These are phyloP conservation scores for Oppia nitens DNA, from an alignment of 1,140 invertebrate genomes.

Conservation along the genomic window DNA sequence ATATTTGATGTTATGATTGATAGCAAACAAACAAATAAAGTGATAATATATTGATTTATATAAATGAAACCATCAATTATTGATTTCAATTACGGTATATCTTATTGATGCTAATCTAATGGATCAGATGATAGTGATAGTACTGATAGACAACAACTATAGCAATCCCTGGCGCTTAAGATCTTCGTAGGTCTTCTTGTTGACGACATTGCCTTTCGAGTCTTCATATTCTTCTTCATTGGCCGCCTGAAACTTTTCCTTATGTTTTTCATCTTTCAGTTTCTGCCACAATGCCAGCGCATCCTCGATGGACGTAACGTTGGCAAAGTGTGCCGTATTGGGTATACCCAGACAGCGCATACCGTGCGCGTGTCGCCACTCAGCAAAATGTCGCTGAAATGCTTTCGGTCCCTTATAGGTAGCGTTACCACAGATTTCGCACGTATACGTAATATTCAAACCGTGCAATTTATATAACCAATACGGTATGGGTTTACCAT, in stretches of 20 bases:
- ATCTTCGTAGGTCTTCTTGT: constrained; percentile 95
- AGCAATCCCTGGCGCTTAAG: constrained; percentile 92
- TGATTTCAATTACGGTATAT: too few relatives aligned
- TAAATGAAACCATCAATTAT: too few relatives aligned
- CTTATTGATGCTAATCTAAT: too few relatives aligned
- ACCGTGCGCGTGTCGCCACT: constrained; percentile 98
- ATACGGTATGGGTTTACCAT: constrained; percentile 98
- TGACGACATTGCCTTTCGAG: constrained; percentile 94
- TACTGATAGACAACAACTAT: constrained; percentile 28
- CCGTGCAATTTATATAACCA: constrained; percentile 99
- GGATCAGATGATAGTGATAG: too few relatives aligned
- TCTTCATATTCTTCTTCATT: constrained; percentile 93
- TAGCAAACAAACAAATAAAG: too few relatives aligned
- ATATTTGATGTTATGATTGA: not conserved
- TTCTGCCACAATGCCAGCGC: constrained; percentile 94
- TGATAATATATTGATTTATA: too few relatives aligned
- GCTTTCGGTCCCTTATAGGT: constrained; percentile 98
- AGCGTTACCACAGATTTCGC: constrained; percentile 99
- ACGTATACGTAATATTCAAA: constrained; percentile 95
- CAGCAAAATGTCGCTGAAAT: constrained; percentile 98
- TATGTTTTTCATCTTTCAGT: constrained; percentile 81
- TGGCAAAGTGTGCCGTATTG: constrained; percentile 99
- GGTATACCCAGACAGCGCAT: constrained; percentile 98
- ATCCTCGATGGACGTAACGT: constrained; percentile 98
- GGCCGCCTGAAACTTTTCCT: constrained; percentile 89